Percentiles rank a stretch among this genome's conserved stretches.
Conservation (phyloP, 1,140 invertebrate species). For the Cotesia glomerata region DNA sequence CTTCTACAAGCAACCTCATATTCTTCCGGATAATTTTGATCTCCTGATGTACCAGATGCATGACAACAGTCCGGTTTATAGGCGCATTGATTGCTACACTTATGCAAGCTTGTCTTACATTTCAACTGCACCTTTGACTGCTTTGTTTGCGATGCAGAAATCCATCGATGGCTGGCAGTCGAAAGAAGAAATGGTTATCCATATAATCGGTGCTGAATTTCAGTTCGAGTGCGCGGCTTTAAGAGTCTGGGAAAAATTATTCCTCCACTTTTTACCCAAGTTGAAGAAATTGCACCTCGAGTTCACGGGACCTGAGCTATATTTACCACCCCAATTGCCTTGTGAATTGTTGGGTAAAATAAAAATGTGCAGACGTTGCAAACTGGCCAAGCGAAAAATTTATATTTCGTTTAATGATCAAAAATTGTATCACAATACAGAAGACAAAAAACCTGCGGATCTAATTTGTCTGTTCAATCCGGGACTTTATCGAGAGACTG, state of each 20-base stretch:
- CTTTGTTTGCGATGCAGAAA: constrained; percentile 67
- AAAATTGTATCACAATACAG: constrained; percentile 69
- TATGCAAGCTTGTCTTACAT: constrained; percentile 70
- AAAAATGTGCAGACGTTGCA: constrained; percentile 63
- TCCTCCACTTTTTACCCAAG: constrained; percentile 69
- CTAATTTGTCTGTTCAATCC: constrained; percentile 76
- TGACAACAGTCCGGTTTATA: constrained; percentile 55
- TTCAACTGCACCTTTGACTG: constrained; percentile 70
- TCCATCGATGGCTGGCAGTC: constrained; percentile 44
- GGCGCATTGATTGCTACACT: constrained; percentile 67
- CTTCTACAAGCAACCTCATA: constrained; percentile 26
- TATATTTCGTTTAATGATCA: constrained; percentile 65
- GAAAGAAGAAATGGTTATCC: constrained; percentile 58
- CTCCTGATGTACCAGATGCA: constrained; percentile 62
- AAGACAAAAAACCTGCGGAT: constrained; percentile 60
- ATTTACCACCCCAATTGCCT: constrained; percentile 62
- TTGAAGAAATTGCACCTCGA: constrained; percentile 66
- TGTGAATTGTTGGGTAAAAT: constrained; percentile 61
- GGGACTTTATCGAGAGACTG: constrained; percentile 71
- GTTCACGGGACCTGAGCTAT: constrained; percentile 71
- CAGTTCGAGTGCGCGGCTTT: constrained; percentile 73
- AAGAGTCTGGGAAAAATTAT: constrained; percentile 74
- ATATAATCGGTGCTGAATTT: constrained; percentile 72
- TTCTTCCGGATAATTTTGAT: constrained; percentile 62
- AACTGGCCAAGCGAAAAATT: constrained; percentile 55